Percentiles rank a stretch among this genome's conserved stretches.
Evolutionary conservation across 2,888 invertebrate species (phyloP).

Genomic region (Glyphotaelius pellucidus): DNA sequence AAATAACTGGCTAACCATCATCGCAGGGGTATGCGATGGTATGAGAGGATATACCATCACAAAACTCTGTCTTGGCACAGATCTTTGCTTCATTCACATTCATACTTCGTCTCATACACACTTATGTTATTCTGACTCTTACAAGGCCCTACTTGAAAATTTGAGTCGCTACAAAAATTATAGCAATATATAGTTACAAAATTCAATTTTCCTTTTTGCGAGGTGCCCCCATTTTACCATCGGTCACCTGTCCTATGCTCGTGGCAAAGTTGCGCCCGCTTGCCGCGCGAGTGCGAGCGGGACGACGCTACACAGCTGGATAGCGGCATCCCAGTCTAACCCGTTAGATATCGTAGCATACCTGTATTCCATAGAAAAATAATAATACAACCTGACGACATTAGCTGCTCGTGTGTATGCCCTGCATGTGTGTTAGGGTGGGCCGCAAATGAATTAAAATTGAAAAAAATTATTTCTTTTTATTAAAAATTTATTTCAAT

Average conservation of each 20-base stretch:
- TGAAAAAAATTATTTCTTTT: no score
- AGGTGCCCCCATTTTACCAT: not conserved
- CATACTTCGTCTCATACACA: no score
- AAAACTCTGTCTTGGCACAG: no score
- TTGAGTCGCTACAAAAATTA: no score
- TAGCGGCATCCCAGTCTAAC: slow-evolving; percentile 18
- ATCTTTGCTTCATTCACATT: no score
- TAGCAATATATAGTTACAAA: not conserved
- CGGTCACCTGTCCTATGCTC: slow-evolving; percentile 16
- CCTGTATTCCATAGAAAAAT: slow-evolving; percentile 2
- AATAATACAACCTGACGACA: slow-evolving; percentile 19
- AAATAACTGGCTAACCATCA: no score
- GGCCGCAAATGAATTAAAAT: not conserved
- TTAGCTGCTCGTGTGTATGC: not conserved
- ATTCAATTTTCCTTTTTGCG: not conserved
- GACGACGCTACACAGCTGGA: not conserved
- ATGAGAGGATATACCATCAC: no score
- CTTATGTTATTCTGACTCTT: no score
- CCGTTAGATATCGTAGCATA: slow-evolving; percentile 5
- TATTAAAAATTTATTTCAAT: no score
- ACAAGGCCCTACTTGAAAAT: no score
- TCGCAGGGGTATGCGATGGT: no score
- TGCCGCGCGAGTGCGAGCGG: slow-evolving; percentile 2
- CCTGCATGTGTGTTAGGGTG: not conserved
- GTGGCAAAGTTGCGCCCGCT: slow-evolving; percentile 5